Base-by-base conservation (phyloP, 2,797 vertebrate genomes). In the Pangasius larnaudii region DNA sequence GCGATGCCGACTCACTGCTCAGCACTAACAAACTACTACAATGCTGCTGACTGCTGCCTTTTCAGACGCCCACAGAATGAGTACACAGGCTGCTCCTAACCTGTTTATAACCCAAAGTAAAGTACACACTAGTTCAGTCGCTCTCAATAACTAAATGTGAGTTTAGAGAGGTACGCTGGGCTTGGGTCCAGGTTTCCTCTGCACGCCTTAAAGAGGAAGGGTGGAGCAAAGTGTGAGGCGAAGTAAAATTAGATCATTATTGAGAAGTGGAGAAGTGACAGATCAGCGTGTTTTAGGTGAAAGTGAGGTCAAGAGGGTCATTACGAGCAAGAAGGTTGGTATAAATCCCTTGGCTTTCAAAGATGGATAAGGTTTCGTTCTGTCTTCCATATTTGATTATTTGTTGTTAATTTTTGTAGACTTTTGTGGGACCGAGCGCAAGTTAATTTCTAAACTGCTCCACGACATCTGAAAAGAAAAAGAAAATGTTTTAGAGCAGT, bases 1-100 rank as follows among this genome's bases (percentile, higher is more conserved):
- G 78, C 71, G 61, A 88, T 61, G 63, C 85, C 59, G 84, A 89
- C 85, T 91, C 81, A 78, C 80, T n/a, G 72, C 13, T 39, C 30
- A 58, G 18, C 53, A 22, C 8, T 5, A 56, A 36, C 30, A 56
- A 9, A 36, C 8, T 36, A 30, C 30, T 56, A 79, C 30, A 79
- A 33, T 8, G 0, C 18, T 4, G 27, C 49, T 6, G 39, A 59
- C 53, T 59, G 78, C 9, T 59, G 10, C 9, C 19, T 27, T 59
- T 59, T 22, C 18, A 58, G 3, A 49, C 5, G 5, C 46, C 13
- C 46, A 30, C 46, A 18, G 5, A 36, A 80, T 6, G 18, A 79
- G 30, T 3, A 6, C 19, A 36, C 30, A 58, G n/a, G 30, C 51
- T 33, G 30, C n/a, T 79, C 30, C 1, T 36, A 24, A 56, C 77